Conservation (phyloP, 2,888 invertebrate species). For the Hirtodrosophila confusa region DNA sequence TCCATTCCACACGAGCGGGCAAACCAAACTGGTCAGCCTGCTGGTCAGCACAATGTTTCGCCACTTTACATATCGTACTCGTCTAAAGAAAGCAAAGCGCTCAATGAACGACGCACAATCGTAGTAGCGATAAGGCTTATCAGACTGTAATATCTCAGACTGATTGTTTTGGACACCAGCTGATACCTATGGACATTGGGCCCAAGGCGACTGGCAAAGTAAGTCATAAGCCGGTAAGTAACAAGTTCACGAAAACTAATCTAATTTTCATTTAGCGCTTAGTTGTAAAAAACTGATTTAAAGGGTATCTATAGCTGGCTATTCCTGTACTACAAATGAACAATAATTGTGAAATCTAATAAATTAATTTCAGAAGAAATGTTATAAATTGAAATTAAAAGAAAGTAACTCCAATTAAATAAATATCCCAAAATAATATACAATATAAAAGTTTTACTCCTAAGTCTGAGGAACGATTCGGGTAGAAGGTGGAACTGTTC, state of each 20-base stretch:
- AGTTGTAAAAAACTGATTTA: constrained; percentile 3
- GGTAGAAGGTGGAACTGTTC: too few relatives aligned
- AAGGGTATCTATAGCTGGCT: too few relatives aligned
- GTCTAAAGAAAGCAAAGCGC: background rate
- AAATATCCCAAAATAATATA: too few relatives aligned
- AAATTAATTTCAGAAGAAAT: too few relatives aligned
- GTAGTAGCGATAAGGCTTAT: constrained; percentile 41
- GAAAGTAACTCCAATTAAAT: too few relatives aligned
- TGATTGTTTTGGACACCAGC: constrained; percentile 23
- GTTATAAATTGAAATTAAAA: too few relatives aligned
- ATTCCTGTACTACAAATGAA: too few relatives aligned
- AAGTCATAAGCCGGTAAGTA: constrained; percentile 20
- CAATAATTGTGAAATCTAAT: too few relatives aligned
- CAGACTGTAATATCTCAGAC: constrained; percentile 20
- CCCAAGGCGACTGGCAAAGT: constrained; percentile 34
- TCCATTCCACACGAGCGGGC: constrained; percentile 41
- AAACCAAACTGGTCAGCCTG: constrained; percentile 50
- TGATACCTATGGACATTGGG: constrained; percentile 36
- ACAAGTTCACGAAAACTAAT: constrained; percentile 13
- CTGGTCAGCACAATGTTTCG: constrained; percentile 16
- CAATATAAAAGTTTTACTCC: too few relatives aligned
- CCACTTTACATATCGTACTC: constrained; percentile 1
- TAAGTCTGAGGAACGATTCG: too few relatives aligned
- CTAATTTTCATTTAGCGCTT: background rate
- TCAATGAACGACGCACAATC: constrained; percentile 1